phyloP scores from a whole-genome alignment of 1,140 invertebrate species.

The Scylla paramamosain region DNA sequence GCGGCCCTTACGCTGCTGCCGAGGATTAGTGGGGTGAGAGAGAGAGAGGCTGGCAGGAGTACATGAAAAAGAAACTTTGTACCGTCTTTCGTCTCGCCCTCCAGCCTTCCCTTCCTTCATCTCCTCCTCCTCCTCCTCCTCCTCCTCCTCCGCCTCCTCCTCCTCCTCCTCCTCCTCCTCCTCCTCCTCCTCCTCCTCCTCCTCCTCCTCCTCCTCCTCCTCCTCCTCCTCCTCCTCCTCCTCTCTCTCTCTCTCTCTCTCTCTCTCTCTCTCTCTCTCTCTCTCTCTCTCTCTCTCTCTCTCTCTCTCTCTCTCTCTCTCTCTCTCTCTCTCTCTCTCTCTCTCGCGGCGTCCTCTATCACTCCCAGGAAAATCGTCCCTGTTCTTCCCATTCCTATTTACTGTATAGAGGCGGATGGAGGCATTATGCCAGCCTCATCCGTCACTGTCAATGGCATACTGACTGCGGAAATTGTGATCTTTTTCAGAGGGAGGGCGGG shows the following conservation, averaged over 20 bases:
- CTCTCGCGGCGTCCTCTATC: background rate
- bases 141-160: background rate
- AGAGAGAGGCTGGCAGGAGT: background rate
- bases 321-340: too few relatives aligned
- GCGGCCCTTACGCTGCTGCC: background rate
- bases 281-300: background rate
- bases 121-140: background rate
- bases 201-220: background rate
- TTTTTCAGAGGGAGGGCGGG: background rate
- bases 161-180: background rate
- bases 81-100: background rate
- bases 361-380: background rate
- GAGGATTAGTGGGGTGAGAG: background rate
- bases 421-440: background rate
- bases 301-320: background rate
- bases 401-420: conserved; percentile 20
- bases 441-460: conserved; percentile 21
- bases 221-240: background rate
- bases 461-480: conserved; percentile 21
- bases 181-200: background rate
- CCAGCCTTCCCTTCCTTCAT: background rate
- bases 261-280: background rate
- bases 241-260: too few relatives aligned
- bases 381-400: background rate
- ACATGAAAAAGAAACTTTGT: background rate